These are phyloP conservation scores for Holotrichia oblita DNA, from an alignment of 1,140 invertebrate species.

Conservation along the genomic window DNA sequence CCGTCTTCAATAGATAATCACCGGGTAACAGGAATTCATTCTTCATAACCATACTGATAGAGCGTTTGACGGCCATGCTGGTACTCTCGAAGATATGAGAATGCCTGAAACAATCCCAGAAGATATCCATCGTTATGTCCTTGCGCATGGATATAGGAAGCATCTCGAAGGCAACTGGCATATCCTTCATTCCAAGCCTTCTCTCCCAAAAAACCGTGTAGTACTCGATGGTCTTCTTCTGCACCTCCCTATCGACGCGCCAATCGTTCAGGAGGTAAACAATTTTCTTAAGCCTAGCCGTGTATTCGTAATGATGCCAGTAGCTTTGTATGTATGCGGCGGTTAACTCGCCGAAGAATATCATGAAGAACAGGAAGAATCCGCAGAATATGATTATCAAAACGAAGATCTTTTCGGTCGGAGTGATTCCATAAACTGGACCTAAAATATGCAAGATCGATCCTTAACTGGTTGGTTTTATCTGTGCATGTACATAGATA, in stretches of 20 bases:
- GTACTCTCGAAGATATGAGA: constrained; percentile 49
- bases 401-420: background rate
- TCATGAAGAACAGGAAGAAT: constrained; percentile 15
- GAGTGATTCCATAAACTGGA: background rate
- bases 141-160: constrained; percentile 38
- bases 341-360: constrained; percentile 37
- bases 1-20: constrained; percentile 61
- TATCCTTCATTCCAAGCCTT: constrained; percentile 4
- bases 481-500: background rate
- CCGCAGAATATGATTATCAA: background rate
- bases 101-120: constrained; percentile 47
- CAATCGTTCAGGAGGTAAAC: constrained; percentile 24
- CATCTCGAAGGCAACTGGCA: constrained; percentile 25
- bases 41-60: constrained; percentile 50
- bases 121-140: constrained; percentile 37
- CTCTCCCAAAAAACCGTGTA: constrained; percentile 40
- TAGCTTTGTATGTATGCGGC: background rate
- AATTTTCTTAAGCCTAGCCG: background rate
- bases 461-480: background rate
- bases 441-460: constrained; percentile 4
- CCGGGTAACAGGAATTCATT: constrained; percentile 63
- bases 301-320: constrained; percentile 18
- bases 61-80: constrained; percentile 40
- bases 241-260: constrained; percentile 27
- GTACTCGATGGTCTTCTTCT: constrained; percentile 35